A percentile compares a stretch with the other conserved stretches of the same genome.
These are phyloP conservation scores for Paramisgurnus dabryanus DNA, from an alignment of 2,113 vertebrate genomes.

Conservation along the genomic window DNA sequence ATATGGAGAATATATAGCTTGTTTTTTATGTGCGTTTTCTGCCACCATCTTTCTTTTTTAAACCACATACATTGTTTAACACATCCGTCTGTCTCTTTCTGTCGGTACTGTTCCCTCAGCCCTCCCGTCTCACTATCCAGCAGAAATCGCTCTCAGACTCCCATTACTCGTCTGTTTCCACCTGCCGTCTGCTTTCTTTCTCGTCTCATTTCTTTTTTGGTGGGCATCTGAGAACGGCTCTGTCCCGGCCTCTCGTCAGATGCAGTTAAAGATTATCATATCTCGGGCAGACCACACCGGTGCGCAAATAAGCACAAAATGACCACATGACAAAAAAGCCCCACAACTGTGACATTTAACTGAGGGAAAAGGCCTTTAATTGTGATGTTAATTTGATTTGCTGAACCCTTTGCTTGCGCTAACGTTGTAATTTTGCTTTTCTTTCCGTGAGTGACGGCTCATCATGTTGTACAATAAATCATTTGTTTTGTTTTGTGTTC, in stretches of 20 bases:
- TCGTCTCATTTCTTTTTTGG: slow-evolving; percentile 55
- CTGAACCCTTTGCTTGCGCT: slow-evolving; percentile 98
- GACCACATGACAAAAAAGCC: slow-evolving; percentile 21
- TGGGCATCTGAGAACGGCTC: slow-evolving; percentile 86
- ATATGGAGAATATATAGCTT: neutral
- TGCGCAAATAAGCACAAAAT: slow-evolving; percentile 58
- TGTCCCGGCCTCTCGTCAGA: slow-evolving; percentile 79
- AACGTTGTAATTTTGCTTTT: slow-evolving; percentile 89
- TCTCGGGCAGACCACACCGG: slow-evolving; percentile 11
- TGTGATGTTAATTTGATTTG: slow-evolving; percentile 89
- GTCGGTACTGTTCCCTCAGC: slow-evolving; percentile 12
- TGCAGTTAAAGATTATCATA: slow-evolving; percentile 70
- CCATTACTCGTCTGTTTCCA: slow-evolving; percentile 67
- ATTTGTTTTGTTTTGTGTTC: slow-evolving; percentile 90
- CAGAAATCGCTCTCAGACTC: slow-evolving; percentile 70
- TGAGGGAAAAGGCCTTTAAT: slow-evolving; percentile 77
- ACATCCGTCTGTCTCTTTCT: neutral
- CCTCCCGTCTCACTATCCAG: slow-evolving; percentile 62
- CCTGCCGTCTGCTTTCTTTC: slow-evolving; percentile 12
- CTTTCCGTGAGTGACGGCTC: slow-evolving; percentile 82
- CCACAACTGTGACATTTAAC: slow-evolving; percentile 63
- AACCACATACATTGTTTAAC: neutral
- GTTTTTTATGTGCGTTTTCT: neutral
- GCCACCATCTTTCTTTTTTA: neutral
- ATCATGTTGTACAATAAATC: slow-evolving; percentile 98